Conservation (phyloP, 2,113 vertebrate species). For the Rhinolophus ferrumequinum region DNA sequence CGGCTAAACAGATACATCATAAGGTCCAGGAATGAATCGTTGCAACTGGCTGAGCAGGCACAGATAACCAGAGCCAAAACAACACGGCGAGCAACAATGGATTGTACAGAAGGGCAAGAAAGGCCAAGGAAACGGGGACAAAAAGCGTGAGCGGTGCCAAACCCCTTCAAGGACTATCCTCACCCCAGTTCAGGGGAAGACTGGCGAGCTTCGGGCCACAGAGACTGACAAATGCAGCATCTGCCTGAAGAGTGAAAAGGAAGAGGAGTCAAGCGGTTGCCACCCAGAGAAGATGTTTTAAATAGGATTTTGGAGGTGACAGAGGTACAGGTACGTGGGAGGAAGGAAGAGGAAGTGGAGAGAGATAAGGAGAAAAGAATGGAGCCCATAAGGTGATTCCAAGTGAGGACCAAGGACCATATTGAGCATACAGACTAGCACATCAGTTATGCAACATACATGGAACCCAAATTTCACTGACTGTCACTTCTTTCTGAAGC, state of each 20-base stretch:
- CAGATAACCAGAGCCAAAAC: fast-evolving
- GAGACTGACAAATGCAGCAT: neutral
- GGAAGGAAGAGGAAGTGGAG: too few species aligned
- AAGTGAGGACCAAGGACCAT: conserved; percentile 28
- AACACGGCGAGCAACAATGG: neutral
- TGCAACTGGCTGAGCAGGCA: neutral
- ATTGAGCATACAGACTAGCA: neutral
- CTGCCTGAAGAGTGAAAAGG: neutral
- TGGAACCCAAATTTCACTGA: conserved; percentile 31
- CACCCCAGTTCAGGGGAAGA: neutral
- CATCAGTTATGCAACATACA: conserved; percentile 13
- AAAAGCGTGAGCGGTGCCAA: neutral
- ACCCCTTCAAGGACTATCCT: neutral
- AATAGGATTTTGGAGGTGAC: neutral
- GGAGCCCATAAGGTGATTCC: neutral
- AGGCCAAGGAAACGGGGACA: neutral
- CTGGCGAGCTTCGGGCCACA: fast-evolving
- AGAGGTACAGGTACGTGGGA: fast-evolving
- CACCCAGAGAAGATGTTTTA: neutral
- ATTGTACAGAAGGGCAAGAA: neutral
- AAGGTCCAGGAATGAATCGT: neutral
- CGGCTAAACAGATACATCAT: neutral
- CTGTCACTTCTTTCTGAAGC: conserved; percentile 36
- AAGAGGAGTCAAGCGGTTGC: neutral
- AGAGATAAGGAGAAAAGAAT: neutral